Evolutionary conservation across 2,888 invertebrate species (phyloP).

Genomic region (Isoperla grammatica): DNA sequence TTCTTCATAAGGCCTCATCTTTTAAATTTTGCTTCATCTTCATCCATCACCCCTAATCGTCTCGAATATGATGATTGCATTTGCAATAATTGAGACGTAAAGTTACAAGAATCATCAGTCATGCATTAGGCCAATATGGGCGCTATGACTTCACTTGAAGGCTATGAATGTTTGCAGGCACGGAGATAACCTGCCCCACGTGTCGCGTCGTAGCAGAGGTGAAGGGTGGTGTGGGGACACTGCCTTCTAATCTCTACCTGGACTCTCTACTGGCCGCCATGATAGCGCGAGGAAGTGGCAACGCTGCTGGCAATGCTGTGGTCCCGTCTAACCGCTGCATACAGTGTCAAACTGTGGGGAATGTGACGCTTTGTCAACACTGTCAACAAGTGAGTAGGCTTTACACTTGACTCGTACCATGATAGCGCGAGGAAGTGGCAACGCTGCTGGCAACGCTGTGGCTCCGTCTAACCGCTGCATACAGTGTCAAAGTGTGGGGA

Average conservation of each 20-base stretch:
- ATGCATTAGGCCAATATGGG: no score
- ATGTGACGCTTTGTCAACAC: slow-evolving; percentile 48
- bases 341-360: slow-evolving; percentile 41
- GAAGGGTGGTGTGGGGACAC: slow-evolving; percentile 44
- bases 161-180: slow-evolving; percentile 18
- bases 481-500: slow-evolving; percentile 41
- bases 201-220: slow-evolving; percentile 50
- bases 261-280: slow-evolving; percentile 54
- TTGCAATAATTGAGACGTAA: no score
- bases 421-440: not conserved
- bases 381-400: slow-evolving; percentile 56
- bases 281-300: slow-evolving; percentile 26
- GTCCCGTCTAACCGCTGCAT: slow-evolving; percentile 37
- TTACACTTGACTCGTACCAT: no score
- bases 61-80: no score
- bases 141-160: no score
- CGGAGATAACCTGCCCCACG: slow-evolving; percentile 49
- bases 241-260: slow-evolving; percentile 65
- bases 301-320: slow-evolving; percentile 15
- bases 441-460: not conserved
- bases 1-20: no score
- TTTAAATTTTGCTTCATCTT: no score
- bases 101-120: no score
- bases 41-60: no score
- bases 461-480: slow-evolving; percentile 41